phyloP scores from a whole-genome alignment of 2,113 vertebrate species.

The Dipodomys ordii region DNA sequence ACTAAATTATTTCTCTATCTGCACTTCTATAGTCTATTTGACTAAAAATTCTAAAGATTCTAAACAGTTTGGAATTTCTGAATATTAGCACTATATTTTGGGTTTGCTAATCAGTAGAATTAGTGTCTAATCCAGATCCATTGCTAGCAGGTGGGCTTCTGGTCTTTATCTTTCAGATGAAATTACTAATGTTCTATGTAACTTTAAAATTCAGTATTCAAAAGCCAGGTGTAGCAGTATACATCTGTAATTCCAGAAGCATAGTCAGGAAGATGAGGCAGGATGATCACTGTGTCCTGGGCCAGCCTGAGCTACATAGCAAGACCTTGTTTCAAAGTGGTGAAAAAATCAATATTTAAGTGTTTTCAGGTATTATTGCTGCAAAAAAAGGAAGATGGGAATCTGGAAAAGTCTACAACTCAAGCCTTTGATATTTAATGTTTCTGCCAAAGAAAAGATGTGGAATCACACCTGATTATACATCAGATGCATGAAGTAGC shows the following conservation, averaged over 20 bases:
- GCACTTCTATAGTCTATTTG: background rate
- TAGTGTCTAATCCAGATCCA: background rate
- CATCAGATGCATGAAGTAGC: background rate
- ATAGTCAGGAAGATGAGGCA: too few species aligned
- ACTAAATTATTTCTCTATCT: background rate
- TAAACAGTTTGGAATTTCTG: background rate
- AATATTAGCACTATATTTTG: background rate
- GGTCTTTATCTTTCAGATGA: background rate
- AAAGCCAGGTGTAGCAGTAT: background rate
- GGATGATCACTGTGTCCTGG: too few species aligned
- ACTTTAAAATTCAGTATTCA: conserved; percentile 33
- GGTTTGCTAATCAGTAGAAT: background rate
- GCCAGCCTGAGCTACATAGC: background rate
- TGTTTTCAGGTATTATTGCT: conserved; percentile 19
- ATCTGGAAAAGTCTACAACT: background rate
- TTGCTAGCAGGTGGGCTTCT: background rate
- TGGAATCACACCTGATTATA: background rate
- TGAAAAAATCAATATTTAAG: background rate
- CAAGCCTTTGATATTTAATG: background rate
- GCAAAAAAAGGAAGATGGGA: background rate
- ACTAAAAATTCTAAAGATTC: background rate
- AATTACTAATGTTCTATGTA: background rate
- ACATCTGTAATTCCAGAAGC: background rate
- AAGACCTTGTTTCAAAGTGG: background rate
- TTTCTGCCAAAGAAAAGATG: background rate